Base-by-base conservation (phyloP, 2,888 invertebrate genomes). In the Agonopterix heracliana region DNA sequence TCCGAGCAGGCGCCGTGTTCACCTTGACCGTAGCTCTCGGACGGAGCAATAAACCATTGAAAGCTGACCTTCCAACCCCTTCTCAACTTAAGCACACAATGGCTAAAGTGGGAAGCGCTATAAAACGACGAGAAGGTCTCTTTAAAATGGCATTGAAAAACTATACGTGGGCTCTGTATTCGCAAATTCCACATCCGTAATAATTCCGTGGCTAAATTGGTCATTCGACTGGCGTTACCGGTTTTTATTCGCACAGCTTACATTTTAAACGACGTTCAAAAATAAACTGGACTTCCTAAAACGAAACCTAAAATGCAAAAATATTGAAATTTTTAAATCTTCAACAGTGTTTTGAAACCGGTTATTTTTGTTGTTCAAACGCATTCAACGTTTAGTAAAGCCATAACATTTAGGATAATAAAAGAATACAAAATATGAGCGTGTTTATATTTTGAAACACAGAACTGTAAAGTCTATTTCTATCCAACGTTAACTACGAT, bases 1-100 rank as follows among this genome's bases (percentile, higher is more conserved):
- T 71, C 65, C 67, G 56, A 57, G 45, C 64, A 59, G 80, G 76
- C 79, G 79, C 74, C 72, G 56, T 47, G 55, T 54, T 79, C 68
- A 81, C 86, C 83, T 87, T 87, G 83, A 81, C 79, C 78, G 76
- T 55, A 64, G 74, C 63, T 65, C 59, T 64, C 57, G 60, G 59
- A 58, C 64, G 58, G 66, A 68, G 73, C 68, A 72, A 69, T 60
- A 68, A 70, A 79, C 78, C 68, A 71, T 60, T 56, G 56, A 75
- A 74, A 56, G 61, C 52, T 71, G 74, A 73, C 73, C 78, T 78
- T 63, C 63, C 66, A 55, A 64, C 62, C 66, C 60, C 59, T 45
- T 34, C 40, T 14, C 34, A 44, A 12, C 41, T 26, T 17, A 11
- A 35, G 38, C 38, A 41, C 26, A 11, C 9, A 35, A 44, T 12